Base-by-base conservation (phyloP, 2,113 vertebrate species). In the Gambusia affinis region DNA sequence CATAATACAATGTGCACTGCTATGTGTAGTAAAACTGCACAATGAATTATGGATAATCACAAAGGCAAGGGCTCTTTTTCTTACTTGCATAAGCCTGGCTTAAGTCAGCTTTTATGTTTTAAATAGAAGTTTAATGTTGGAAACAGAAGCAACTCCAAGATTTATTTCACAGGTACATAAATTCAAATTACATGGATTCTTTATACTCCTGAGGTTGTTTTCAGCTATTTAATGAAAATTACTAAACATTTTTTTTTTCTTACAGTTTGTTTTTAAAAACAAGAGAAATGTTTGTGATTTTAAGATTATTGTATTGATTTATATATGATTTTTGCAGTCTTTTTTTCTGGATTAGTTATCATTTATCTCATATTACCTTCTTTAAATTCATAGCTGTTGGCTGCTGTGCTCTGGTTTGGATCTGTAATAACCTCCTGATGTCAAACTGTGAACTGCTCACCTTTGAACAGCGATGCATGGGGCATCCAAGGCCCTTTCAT, bases 401-500 rank as follows among this genome's bases (percentile, higher is more conserved):
- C 74, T 60, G 68, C 73, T 77, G 70, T 62, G 78, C 68, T 80
- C 35, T 64, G 70, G 76, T 77, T 80, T 33, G 54, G 64, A 87
- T 75, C 80, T 73, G 63, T 84, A 83, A 89, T 81, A 80, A 81
- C 81, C 68, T 81, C 62, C 75, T 67, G 70, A 72, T 84, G 65
- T 91, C 86, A 70, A 77, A 76, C 84, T 85, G 87, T 28, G 87
- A 81, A 81, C 29, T 72, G 64, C 73, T 75, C 72, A 87, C 83
- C 80, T 90, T 86, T 86, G 71, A 89, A 75, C 71, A 81, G 76
- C 65, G 11, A 77, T 31, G 70, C 66, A 68, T 29, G 79, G 60
- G 71, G 65, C 27, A 67, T 68, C 76, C 54, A 27, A 76, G 72
- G 73, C 64, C 61, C 77, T 85, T 88, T 86, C 72, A 85, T 85